Evolutionary conservation across 2,888 invertebrate species (phyloP), one percentile per base, ranked within the genome.

Genomic region (Drosophila anceps): DNA sequence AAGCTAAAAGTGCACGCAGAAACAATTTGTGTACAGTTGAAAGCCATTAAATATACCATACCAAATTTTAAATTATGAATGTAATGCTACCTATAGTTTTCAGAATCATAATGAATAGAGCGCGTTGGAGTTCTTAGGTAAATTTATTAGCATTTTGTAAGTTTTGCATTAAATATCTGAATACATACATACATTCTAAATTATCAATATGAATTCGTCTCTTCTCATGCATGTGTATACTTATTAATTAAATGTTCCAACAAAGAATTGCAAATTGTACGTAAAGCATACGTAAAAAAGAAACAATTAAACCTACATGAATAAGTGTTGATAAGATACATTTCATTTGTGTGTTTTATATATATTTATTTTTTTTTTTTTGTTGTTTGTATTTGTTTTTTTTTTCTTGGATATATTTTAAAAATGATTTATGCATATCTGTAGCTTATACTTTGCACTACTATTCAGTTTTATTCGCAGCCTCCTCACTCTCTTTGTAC

Each of bases 401-500:
- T 13, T 31, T 37, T 58, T 37, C 35, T 33, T 62, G 74, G 61
- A 37, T 60, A 54, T n/a, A 50, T 24, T 27, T 43, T 58, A 15
- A 46, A 55, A 55, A 50, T 13, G 48, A 59, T 57, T 44, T 44
- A 43, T 39, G n/a, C 35, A 64, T 44, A 48, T 69, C 43, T 20
- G 3, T 37, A 51, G 37, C 24, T 60, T 64, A 29, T 10, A 37
- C 3, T 37, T 37, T n/a, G 29, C 46, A 24, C 13, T 44, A 79
- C 66, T 79, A 77, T 59, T 69, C 69, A 41, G 44, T 24, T 58
- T 79, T 73, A 55, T 71, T 13, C 24, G 61, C 15, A 57, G 51
- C 27, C 44, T 71, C 77, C 60, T 82, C 88, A 53, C 67, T 75
- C 54, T 87, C 90, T 69, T 90, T 84, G 68, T 77, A 87, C 48